A percentile compares a stretch with the other conserved stretches of the same genome.
phyloP scores from a whole-genome alignment of 2,113 vertebrate species.

The Pteronura brasiliensis region DNA sequence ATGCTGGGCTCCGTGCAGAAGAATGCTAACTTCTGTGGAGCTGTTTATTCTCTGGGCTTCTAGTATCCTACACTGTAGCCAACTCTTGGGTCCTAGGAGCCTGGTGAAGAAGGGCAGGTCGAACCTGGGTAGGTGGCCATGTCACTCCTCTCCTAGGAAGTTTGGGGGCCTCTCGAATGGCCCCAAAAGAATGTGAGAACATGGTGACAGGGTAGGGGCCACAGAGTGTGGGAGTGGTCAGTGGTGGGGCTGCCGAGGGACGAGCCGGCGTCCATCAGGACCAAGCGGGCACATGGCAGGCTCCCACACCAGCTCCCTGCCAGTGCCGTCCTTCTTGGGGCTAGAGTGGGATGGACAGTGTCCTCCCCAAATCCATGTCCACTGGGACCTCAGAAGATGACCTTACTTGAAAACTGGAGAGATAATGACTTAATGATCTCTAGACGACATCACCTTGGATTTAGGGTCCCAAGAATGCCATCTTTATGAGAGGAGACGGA shows the following conservation, averaged over 20 bases:
- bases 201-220: no score
- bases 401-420: not conserved
- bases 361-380: not conserved
- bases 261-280: not conserved
- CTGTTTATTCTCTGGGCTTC: not conserved
- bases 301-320: not conserved
- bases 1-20: fast-evolving
- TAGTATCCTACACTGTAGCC: not conserved
- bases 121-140: not conserved
- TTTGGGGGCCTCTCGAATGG: not conserved
- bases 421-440: not conserved
- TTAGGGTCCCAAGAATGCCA: not conserved
- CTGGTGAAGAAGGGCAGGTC: not conserved
- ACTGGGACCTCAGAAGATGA: not conserved
- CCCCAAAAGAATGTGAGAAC: not conserved
- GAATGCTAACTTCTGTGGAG: not conserved
- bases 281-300: fast-evolving
- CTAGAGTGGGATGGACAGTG: not conserved
- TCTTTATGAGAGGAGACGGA: not conserved
- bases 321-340: not conserved
- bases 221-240: not conserved
- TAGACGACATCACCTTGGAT: not conserved
- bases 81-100: not conserved
- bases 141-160: not conserved
- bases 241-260: not conserved